Percentiles rank a stretch among this genome's conserved stretches.
These are phyloP conservation scores for Aegypius monachus DNA, from an alignment of 2,113 vertebrate species.

Conservation along the genomic window DNA sequence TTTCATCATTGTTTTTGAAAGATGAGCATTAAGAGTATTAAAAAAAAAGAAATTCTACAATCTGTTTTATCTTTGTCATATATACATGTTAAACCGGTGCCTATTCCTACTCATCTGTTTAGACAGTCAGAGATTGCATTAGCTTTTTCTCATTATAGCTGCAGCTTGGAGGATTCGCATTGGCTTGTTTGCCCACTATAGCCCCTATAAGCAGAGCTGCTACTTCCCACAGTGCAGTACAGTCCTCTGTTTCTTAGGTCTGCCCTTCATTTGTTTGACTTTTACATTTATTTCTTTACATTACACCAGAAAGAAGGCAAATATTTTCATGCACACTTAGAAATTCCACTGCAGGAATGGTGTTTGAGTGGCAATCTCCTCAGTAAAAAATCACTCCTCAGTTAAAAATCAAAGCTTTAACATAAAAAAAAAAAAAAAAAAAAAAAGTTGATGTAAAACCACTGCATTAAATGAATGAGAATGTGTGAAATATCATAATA, in stretches of 20 bases:
- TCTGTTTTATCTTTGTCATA: background rate
- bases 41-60: background rate
- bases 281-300: background rate
- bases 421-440: too few relatives aligned
- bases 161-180: background rate
- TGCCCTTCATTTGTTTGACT: background rate
- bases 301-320: background rate
- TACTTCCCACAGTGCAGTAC: background rate
- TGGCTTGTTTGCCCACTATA: background rate
- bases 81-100: background rate
- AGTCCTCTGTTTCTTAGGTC: background rate
- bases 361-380: background rate
- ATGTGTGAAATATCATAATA: background rate
- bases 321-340: background rate
- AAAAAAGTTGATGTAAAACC: background rate
- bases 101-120: background rate
- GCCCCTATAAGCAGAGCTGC: background rate
- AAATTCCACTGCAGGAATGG: background rate
- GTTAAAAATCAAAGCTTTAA: background rate
- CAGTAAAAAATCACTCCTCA: background rate
- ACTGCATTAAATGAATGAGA: background rate
- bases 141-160: background rate
- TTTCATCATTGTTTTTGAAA: slow-evolving; percentile 1
- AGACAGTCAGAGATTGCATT: background rate
- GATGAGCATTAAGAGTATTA: background rate